Conservation (phyloP, 2,113 vertebrate genomes). For the Pluvialis apricaria region DNA sequence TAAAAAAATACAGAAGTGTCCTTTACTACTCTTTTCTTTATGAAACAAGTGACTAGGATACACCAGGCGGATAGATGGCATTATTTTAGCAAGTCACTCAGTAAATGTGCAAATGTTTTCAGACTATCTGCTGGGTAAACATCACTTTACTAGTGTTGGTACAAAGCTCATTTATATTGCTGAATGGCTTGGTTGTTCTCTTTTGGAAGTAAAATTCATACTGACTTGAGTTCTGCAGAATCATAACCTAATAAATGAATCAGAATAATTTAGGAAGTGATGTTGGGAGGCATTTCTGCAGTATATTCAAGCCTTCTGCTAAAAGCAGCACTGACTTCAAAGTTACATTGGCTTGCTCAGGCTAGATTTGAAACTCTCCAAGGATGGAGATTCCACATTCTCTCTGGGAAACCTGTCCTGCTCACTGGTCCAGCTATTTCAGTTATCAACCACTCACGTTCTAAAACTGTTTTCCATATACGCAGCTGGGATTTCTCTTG, state of each 20-base stretch:
- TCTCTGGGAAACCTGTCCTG: neutral
- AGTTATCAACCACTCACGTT: neutral
- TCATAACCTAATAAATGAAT: neutral
- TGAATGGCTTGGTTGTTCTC: neutral
- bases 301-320: neutral
- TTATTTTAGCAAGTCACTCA: neutral
- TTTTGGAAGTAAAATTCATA: neutral
- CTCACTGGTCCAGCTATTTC: neutral
- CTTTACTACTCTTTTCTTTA: neutral
- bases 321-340: neutral
- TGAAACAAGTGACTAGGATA: neutral
- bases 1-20: neutral
- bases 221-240: neutral
- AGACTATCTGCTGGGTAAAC: neutral
- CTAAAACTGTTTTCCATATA: neutral
- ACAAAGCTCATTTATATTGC: neutral
- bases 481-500: neutral
- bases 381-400: neutral
- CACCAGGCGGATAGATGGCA: neutral
- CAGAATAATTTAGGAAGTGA: neutral
- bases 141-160: neutral
- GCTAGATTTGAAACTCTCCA: neutral
- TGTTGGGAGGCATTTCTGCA: neutral
- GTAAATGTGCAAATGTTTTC: neutral
- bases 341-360: neutral